Conservation (phyloP, 2,113 vertebrate genomes). For the Accipiter cooperii region DNA sequence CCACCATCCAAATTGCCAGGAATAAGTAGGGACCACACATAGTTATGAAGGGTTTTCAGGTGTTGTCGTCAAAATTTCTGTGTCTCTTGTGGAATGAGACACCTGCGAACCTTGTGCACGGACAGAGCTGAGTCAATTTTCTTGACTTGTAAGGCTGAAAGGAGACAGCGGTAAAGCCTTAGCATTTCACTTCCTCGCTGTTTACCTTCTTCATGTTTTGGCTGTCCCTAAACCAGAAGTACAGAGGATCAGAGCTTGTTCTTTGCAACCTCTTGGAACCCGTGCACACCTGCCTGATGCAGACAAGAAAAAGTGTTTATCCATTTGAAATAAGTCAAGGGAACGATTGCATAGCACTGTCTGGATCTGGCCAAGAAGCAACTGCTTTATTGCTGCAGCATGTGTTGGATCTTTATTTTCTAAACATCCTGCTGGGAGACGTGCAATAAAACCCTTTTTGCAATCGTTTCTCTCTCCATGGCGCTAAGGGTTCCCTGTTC, state of each 20-base stretch:
- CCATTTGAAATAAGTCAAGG: slow-evolving; percentile 36
- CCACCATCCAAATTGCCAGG: background rate
- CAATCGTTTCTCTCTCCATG: slow-evolving; percentile 17
- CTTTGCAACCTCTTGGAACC: background rate
- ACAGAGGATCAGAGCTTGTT: background rate
- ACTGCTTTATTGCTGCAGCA: slow-evolving; percentile 46
- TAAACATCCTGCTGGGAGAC: slow-evolving; percentile 35
- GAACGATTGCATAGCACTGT: slow-evolving; percentile 1
- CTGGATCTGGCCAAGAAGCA: slow-evolving; percentile 41
- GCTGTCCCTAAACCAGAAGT: background rate
- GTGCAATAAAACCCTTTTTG: slow-evolving; percentile 43
- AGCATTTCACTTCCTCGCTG: background rate
- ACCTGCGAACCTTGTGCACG: background rate
- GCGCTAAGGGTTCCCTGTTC: background rate
- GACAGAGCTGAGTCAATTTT: background rate
- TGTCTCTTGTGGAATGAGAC: background rate
- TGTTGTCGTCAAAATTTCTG: background rate
- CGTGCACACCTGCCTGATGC: background rate
- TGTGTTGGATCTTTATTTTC: slow-evolving; percentile 51
- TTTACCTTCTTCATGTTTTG: background rate
- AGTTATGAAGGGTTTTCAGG: background rate
- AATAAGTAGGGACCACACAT: background rate
- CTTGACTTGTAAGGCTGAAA: background rate
- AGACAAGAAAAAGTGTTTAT: background rate
- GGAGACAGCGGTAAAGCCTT: background rate